Evolutionary conservation across 2,888 invertebrate species (phyloP).

Genomic region (Scaptomyza polygonia): DNA sequence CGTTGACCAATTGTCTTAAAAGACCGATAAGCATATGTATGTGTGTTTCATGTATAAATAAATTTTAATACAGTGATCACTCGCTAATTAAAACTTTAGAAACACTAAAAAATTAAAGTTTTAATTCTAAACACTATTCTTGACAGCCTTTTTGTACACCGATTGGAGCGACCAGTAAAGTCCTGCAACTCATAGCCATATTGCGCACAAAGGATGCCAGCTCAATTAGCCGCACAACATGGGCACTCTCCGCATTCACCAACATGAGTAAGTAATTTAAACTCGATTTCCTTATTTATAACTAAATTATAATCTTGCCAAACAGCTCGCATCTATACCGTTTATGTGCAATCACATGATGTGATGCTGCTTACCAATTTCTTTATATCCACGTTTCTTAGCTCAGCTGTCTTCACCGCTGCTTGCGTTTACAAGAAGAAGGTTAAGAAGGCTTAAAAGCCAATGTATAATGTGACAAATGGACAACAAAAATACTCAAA

Average conservation of each 20-base stretch:
- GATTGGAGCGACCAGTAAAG: conserved; percentile 92
- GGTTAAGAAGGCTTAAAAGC: conserved; percentile 60
- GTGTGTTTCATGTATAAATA: neutral
- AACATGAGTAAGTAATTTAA: conserved; percentile 89
- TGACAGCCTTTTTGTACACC: conserved; percentile 85
- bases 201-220: conserved; percentile 89
- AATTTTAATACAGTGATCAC: neutral
- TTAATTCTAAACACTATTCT: neutral
- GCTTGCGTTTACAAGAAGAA: conserved; percentile 88
- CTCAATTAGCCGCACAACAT: conserved; percentile 91
- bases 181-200: conserved; percentile 91
- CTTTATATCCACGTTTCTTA: conserved; percentile 88
- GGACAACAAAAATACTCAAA: conserved; percentile 50
- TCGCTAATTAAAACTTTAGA: neutral
- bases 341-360: conserved; percentile 91
- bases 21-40: neutral
- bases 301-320: conserved; percentile 75
- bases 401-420: conserved; percentile 89
- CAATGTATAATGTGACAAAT: neutral
- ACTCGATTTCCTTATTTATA: neutral
- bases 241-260: conserved; percentile 92
- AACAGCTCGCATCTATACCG: conserved; percentile 92
- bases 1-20: conserved; percentile 34
- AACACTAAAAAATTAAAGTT: neutral
- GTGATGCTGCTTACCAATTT: conserved; percentile 90